Conservation (phyloP, 1,140 invertebrate genomes). For the Pogonus chalceus region DNA sequence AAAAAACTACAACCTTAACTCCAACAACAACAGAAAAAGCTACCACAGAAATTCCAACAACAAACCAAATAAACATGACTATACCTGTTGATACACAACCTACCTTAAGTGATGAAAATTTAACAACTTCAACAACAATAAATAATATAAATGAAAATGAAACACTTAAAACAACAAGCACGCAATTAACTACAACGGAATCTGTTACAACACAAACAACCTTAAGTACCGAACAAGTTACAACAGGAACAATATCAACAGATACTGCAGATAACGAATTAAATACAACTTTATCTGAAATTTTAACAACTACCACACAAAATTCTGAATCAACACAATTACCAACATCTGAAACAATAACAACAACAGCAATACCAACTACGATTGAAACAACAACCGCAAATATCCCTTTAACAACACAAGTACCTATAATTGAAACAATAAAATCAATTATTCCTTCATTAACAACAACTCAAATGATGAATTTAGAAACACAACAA, state of each 20-base stretch:
- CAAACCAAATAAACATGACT: neutral
- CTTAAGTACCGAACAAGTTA: conserved; percentile 1
- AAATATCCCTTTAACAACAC: conserved; percentile 29
- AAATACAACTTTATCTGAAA: conserved; percentile 13
- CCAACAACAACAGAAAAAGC: conserved; percentile 23
- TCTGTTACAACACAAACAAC: conserved; percentile 8
- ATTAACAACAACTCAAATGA: neutral
- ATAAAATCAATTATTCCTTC: conserved; percentile 3
- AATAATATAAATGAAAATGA: no score
- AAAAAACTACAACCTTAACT: conserved; percentile 12
- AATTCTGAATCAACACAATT: conserved; percentile 11
- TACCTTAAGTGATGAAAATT: neutral
- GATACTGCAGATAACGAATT: conserved; percentile 10
- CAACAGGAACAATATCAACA: neutral
- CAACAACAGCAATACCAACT: conserved; percentile 9
- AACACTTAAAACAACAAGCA: conserved; percentile 12
- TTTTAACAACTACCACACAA: conserved; percentile 15
- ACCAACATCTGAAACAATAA: conserved; percentile 13
- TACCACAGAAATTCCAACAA: conserved; percentile 7
- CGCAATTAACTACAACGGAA: conserved; percentile 11
- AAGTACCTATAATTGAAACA: conserved; percentile 31
- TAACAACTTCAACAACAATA: conserved; percentile 4
- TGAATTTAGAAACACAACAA: conserved; percentile 5
- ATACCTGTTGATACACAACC: conserved; percentile 1
- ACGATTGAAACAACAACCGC: conserved; percentile 28